phyloP scores from a whole-genome alignment of 2,797 vertebrate species.

The Oreonectes daqikongensis region DNA sequence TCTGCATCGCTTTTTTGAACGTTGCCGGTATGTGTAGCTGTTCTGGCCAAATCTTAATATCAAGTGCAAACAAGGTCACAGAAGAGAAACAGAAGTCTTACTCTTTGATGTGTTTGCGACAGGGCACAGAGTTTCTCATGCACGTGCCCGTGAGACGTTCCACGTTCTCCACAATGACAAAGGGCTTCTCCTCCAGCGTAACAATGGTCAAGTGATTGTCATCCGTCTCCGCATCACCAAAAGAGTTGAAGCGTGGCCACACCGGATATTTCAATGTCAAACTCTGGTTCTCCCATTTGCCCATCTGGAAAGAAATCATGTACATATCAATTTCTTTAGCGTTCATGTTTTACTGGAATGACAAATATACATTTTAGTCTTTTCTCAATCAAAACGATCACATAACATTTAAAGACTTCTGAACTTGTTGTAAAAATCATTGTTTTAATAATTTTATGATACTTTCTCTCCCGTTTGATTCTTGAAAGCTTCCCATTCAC shows the following conservation, averaged over 20 bases:
- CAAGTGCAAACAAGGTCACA: neutral
- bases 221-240: conserved; percentile 87
- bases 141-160: conserved; percentile 94
- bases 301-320: conserved; percentile 80
- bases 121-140: conserved; percentile 95
- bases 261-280: conserved; percentile 92
- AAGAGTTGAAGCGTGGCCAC: conserved; percentile 95
- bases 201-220: conserved; percentile 98
- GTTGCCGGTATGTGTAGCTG: too few species aligned
- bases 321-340: neutral
- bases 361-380: too few species aligned
- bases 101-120: conserved; percentile 94
- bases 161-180: conserved; percentile 97
- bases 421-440: too few species aligned
- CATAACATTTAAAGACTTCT: too few species aligned
- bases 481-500: too few species aligned
- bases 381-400: too few species aligned
- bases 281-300: conserved; percentile 92
- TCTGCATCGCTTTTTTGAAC: too few species aligned
- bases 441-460: too few species aligned
- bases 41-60: too few species aligned
- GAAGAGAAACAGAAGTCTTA: conserved; percentile 71
- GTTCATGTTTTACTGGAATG: neutral
- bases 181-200: conserved; percentile 97
- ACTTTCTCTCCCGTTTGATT: too few species aligned